Evolutionary conservation across 2,797 vertebrate genomes (phyloP).

Genomic region (Gallirallus australis): DNA sequence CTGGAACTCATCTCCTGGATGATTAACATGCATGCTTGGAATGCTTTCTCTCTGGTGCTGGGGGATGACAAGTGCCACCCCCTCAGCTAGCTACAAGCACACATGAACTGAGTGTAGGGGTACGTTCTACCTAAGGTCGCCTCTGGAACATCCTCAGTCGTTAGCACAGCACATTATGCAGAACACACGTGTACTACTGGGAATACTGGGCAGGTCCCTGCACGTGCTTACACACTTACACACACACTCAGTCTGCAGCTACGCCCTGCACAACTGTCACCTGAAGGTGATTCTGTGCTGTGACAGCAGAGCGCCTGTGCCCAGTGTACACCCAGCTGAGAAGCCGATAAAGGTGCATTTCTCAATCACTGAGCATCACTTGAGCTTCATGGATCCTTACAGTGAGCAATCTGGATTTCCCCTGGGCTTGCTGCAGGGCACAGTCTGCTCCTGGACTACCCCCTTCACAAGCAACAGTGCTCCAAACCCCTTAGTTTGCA

Average conservation of each 20-base stretch:
- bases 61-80: not conserved
- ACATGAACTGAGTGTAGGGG: not conserved
- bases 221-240: too few relatives aligned
- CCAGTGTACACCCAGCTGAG: not conserved
- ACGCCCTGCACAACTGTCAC: not conserved
- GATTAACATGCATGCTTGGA: not conserved
- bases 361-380: not conserved
- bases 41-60: not conserved
- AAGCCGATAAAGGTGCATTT: not conserved
- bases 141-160: not conserved
- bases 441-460: not conserved
- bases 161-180: rapidly evolving
- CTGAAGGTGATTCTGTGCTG: not conserved
- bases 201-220: not conserved
- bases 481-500: not conserved
- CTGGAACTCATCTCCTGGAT: slow-evolving; percentile 45
- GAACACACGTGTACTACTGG: not conserved
- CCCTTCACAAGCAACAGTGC: not conserved
- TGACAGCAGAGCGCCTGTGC: not conserved
- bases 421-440: not conserved
- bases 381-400: not conserved
- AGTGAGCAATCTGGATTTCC: not conserved
- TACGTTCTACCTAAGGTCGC: not conserved
- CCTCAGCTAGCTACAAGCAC: too few relatives aligned
- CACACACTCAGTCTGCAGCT: not conserved